A percentile compares a stretch with the other conserved stretches of the same genome.
phyloP scores from a whole-genome alignment of 1,140 invertebrate species.

The Reticulitermes speratus region DNA sequence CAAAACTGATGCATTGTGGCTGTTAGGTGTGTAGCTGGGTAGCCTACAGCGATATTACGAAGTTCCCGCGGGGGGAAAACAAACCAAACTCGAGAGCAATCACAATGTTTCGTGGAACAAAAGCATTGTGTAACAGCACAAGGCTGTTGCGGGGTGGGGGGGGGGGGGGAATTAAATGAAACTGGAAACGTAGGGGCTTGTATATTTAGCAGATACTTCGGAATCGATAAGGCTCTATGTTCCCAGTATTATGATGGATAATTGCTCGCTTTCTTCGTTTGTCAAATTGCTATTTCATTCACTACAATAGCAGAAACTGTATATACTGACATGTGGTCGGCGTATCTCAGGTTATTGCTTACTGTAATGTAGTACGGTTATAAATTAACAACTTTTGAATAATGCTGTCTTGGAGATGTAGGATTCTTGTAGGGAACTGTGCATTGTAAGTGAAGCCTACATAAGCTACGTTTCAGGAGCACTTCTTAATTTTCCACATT shows the following conservation, averaged over 20 bases:
- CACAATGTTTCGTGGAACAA: conserved; percentile 11
- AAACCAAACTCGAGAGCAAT: not conserved
- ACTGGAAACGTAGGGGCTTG: not conserved
- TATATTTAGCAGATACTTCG: not conserved
- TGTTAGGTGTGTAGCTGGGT: not conserved
- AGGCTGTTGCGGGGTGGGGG: not conserved
- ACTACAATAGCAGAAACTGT: too few species aligned
- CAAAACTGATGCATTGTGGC: conserved; percentile 1
- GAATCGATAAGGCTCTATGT: not conserved
- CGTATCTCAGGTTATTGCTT: too few species aligned
- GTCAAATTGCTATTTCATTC: too few species aligned
- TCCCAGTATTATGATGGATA: not conserved
- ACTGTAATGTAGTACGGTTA: too few species aligned
- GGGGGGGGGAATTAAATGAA: not conserved
- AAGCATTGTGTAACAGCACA: not conserved
- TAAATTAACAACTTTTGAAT: too few species aligned
- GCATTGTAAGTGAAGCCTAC: too few species aligned
- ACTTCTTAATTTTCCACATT: too few species aligned
- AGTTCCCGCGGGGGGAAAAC: not conserved
- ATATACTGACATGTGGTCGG: too few species aligned
- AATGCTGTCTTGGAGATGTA: too few species aligned
- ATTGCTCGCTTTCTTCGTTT: not conserved
- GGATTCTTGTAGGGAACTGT: too few species aligned
- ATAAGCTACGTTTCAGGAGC: too few species aligned
- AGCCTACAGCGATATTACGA: not conserved